Conservation (phyloP, 2,113 vertebrate species). For the Alethe diademata region DNA sequence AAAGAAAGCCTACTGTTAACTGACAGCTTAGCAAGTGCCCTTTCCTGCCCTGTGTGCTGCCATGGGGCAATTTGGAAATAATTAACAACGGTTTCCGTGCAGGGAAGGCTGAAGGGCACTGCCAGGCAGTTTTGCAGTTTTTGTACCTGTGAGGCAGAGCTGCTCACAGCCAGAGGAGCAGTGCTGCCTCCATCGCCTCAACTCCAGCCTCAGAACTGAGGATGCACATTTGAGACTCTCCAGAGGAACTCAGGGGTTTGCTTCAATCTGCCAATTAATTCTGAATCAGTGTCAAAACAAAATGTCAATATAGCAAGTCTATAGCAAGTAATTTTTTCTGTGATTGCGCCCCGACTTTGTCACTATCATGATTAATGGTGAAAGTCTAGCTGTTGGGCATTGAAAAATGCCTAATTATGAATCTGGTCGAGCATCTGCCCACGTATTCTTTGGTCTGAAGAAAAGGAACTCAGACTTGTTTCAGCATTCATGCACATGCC, state of each 20-base stretch:
- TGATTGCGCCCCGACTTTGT: background rate
- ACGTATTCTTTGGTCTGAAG: background rate
- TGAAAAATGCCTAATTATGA: background rate
- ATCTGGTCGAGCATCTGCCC: background rate
- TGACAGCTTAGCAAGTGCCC: background rate
- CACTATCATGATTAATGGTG: background rate
- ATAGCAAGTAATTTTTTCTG: background rate
- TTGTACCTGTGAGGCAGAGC: background rate
- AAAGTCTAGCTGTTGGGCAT: background rate
- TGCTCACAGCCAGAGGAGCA: background rate
- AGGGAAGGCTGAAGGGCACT: background rate
- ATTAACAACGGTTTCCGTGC: background rate
- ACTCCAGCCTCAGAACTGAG: background rate
- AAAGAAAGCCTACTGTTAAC: background rate
- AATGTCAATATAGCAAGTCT: background rate
- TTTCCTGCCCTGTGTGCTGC: background rate
- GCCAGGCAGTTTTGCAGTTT: background rate
- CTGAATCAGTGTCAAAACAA: background rate
- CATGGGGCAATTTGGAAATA: background rate
- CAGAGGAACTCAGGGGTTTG: background rate
- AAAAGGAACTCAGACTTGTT: background rate
- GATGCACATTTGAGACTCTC: background rate
- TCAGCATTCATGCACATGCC: background rate
- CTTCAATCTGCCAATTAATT: background rate
- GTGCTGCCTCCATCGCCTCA: fast-evolving